Evolutionary conservation across 30 jellyfish, hydroid and myxozoan genomes (phyloP).

Genomic region (Turritopsis rubra): DNA sequence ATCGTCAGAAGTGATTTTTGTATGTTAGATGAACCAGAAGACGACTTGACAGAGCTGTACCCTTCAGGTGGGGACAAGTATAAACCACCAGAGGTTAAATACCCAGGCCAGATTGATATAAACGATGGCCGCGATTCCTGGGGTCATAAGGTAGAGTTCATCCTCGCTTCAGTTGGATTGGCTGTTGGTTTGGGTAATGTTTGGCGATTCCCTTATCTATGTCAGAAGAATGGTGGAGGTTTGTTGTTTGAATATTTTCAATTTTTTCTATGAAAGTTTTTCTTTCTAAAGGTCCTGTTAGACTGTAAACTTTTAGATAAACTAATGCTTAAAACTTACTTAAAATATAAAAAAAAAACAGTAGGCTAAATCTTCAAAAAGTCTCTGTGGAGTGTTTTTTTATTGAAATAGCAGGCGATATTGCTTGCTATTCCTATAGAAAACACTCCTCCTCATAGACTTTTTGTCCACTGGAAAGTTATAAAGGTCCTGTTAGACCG

Average conservation of each 20-base stretch:
- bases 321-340: too few relatives aligned
- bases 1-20: background rate
- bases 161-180: constrained; percentile 76
- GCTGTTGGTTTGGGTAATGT: constrained; percentile 92
- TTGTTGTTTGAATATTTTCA: background rate
- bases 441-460: too few relatives aligned
- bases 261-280: background rate
- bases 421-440: too few relatives aligned
- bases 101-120: background rate
- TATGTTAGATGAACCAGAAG: background rate
- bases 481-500: too few relatives aligned
- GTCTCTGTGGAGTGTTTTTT: too few relatives aligned
- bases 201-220: constrained; percentile 84
- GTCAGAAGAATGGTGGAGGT: constrained; percentile 95
- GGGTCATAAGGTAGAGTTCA: constrained; percentile 82
- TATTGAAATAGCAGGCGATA: too few relatives aligned
- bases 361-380: too few relatives aligned
- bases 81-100: background rate
- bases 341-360: too few relatives aligned
- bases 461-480: too few relatives aligned
- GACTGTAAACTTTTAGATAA: too few relatives aligned
- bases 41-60: background rate
- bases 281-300: background rate
- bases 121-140: constrained; percentile 63
- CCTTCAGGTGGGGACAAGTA: constrained; percentile 9